Evolutionary conservation across 2,797 vertebrate species (phyloP), one percentile per base, ranked within the genome.

Genomic region (Columba guinea): DNA sequence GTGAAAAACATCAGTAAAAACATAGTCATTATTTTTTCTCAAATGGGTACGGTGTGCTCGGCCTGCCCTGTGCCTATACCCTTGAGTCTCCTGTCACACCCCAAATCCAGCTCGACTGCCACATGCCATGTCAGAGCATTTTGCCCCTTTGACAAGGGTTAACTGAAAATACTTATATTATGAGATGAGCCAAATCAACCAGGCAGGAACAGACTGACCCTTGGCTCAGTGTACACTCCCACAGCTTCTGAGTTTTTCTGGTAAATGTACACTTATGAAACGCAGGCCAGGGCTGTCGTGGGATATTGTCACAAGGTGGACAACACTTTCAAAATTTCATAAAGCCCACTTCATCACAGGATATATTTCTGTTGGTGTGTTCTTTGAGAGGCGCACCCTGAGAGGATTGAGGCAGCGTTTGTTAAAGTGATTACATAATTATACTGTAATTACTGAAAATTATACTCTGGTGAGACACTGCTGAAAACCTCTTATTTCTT

Each of bases 91-190:
- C 44, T 24, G 22, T 9, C 14, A 2, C 14, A 8, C 41, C 23
- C 52, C 41, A 28, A 49, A 58, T 24, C 48, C 60, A 46, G 22
- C 48, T 7, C 17, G 15, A 5, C 32, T 14, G 8, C 4, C 10
- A 14, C 0, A 16, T 0, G 0, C 21, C 21, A 18, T 6, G 4
- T 6, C 49, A 44, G 35, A 83, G 46, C 19, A 11, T 24, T 60
- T 39, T n/a, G 20, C 28, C 59, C 37, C 27, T 13, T 24, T 8
- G 17, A 59, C 24, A 26, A 30, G 6, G 23, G n/a, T 5, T 7
- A 27, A 23, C 32, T 28, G 55, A 34, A 52, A 48, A 55, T 2
- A 5, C 5, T 22, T 10, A 16, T 7, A 8, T 5, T 19, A 7
- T 1, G 20, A 27, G n/a, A 30, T 6, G 27, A 52, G 16, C 26